Base-by-base conservation (phyloP, 2,888 invertebrate species). In the Pristionchus fissidentatus region DNA sequence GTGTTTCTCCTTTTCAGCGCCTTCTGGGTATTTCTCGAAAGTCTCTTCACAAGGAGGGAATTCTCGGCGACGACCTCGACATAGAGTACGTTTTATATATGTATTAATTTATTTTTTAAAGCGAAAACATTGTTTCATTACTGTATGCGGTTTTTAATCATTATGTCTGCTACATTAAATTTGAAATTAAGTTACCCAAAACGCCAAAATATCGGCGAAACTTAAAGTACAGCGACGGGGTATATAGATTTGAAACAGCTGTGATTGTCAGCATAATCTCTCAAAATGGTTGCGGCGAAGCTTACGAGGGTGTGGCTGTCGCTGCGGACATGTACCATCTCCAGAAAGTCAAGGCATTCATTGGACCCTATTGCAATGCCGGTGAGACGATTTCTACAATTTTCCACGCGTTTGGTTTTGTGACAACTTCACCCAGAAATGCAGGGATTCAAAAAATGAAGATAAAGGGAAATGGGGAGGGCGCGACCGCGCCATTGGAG, bases 291-390 rank as follows among this genome's bases (percentile, higher is more conserved):
- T 88, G 88, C 43, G 88, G 88, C 29, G 88, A 89, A 35, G 84
- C 87, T 19, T 88, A 84, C 66, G 88, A 88, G 80, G 88, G 88
- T n/a, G 88, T 88, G 35, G 88, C 88, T 8, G 88, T 88, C 29
- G 88, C 86, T 19, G 88, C 88, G 22, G 88, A 88, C 80, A 89
- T 88, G 88, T 88, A 87, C 73, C 88, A 88, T 78, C 85, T 86
- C 52, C 89, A 88, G 83, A 87, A 90, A 52, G 89, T 89, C 38
- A 88, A 87, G 70, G 89, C 85, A 35, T 88, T 88, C 83, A 87
- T 88, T 26, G 88, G 88, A 29, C 88, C 88, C 5, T 88, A 88
- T 75, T 88, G 88, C 81, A 89, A 88, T 70, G 85, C 87, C 22
- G 86, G 86, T 86, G 5, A 60, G 38, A n/a, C 13, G 8, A 15